Percentiles rank a stretch among this genome's conserved stretches.
These are phyloP conservation scores for Eupithecia subumbrata DNA, from an alignment of 2,888 invertebrate genomes.

Conservation along the genomic window DNA sequence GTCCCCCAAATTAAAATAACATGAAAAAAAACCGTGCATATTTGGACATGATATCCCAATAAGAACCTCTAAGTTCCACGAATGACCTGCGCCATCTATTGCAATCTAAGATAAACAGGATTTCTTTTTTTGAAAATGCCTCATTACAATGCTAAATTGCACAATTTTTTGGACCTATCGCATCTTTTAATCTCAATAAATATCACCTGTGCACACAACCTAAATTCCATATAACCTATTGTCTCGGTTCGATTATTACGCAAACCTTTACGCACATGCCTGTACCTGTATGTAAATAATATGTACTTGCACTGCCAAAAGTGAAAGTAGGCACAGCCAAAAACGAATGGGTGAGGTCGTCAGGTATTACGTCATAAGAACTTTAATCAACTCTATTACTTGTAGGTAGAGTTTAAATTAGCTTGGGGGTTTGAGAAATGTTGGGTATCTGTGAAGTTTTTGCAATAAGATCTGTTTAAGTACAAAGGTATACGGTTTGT, in stretches of 20 bases:
- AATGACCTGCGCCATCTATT: too few relatives aligned
- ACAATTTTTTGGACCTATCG: not conserved
- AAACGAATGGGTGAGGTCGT: constrained; percentile 63
- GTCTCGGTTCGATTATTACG: constrained; percentile 19
- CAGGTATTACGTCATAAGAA: constrained; percentile 56
- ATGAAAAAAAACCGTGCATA: too few relatives aligned
- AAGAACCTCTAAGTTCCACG: too few relatives aligned
- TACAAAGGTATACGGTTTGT: constrained; percentile 12
- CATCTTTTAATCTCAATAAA: constrained; percentile 4
- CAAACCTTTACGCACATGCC: constrained; percentile 12
- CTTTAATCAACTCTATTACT: constrained; percentile 35
- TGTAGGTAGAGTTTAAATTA: constrained; percentile 26
- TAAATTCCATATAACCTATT: not conserved
- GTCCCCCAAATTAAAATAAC: too few relatives aligned
- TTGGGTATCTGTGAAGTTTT: constrained; percentile 34
- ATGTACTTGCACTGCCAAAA: constrained; percentile 56
- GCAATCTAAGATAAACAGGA: too few relatives aligned
- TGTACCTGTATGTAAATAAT: constrained; percentile 9
- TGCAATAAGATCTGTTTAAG: constrained; percentile 38
- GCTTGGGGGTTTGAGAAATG: constrained; percentile 16
- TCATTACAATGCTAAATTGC: not conserved
- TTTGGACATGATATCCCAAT: too few relatives aligned
- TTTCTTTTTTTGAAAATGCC: too few relatives aligned
- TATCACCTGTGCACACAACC: not conserved
- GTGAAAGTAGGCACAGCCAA: constrained; percentile 68